Evolutionary conservation across 2,797 vertebrate genomes (phyloP).

Genomic region (Lepidocolaptes lacrymiger): DNA sequence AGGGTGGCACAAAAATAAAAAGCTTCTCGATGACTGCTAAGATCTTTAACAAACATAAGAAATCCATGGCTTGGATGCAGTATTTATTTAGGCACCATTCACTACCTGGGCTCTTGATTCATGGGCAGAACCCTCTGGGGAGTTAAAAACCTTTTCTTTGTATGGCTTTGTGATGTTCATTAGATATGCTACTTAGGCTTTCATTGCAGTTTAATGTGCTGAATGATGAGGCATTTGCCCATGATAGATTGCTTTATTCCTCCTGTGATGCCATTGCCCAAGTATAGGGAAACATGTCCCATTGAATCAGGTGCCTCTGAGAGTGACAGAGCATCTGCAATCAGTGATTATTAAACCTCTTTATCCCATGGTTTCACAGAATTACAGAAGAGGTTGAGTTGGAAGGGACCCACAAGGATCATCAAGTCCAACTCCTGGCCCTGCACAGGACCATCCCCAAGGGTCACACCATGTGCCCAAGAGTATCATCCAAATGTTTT

Average conservation of each 20-base stretch:
- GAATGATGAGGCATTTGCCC: neutral
- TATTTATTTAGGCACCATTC: neutral
- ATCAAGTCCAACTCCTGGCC: neutral
- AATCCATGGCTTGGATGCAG: neutral
- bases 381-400: neutral
- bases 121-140: neutral
- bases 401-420: neutral
- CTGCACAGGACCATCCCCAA: neutral
- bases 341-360: neutral
- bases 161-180: neutral
- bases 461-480: neutral
- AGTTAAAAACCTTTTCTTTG: neutral
- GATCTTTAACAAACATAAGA: neutral
- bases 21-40: neutral
- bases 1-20: neutral
- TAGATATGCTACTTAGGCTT: neutral
- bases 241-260: neutral
- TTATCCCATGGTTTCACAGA: neutral
- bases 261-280: neutral
- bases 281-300: neutral
- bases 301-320: neutral
- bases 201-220: neutral
- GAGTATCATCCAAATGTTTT: neutral
- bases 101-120: neutral
- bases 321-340: neutral